phyloP scores from a whole-genome alignment of 2,113 vertebrate species.

The Macroglossus sobrinus region DNA sequence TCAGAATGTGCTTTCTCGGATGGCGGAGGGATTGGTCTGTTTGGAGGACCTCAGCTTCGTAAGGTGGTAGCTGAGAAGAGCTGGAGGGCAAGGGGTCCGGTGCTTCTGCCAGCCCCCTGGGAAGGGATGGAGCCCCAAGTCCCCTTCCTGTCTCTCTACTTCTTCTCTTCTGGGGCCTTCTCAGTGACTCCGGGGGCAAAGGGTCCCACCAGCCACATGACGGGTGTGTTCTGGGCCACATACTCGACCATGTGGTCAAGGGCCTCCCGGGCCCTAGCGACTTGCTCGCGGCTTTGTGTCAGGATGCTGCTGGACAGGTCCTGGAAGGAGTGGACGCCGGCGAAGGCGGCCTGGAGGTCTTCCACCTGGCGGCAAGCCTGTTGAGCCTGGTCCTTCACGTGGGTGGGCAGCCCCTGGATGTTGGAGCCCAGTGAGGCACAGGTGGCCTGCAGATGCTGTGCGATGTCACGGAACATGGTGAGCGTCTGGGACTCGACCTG shows the following conservation, averaged over 20 bases:
- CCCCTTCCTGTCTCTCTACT: not conserved
- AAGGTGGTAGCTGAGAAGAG: not conserved
- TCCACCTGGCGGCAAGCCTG: conserved; percentile 81
- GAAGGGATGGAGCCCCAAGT: not conserved
- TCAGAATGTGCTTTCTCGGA: fast-evolving
- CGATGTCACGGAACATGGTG: conserved; percentile 86
- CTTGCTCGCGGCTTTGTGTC: conserved; percentile 78
- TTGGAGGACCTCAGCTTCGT: not conserved
- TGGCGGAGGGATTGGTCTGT: not conserved
- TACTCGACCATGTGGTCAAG: conserved; percentile 87
- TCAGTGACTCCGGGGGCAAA: conserved; percentile 72
- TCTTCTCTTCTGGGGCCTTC: conserved; percentile 19
- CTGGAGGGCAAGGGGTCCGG: fast-evolving
- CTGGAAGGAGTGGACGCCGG: conserved; percentile 77
- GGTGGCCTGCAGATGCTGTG: conserved; percentile 84
- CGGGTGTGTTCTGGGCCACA: conserved; percentile 82
- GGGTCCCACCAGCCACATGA: conserved; percentile 87
- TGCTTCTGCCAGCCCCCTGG: fast-evolving
- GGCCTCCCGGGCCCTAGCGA: conserved; percentile 84
- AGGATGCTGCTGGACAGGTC: conserved; percentile 87
- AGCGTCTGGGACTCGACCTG: conserved; percentile 80
- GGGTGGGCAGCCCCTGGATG: conserved; percentile 89
- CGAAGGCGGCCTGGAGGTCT: conserved; percentile 88
- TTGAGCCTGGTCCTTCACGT: conserved; percentile 86
- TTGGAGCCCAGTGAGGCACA: conserved; percentile 85